phyloP scores from a whole-genome alignment of 2,888 invertebrate species.

The Cephus rjabovi region DNA sequence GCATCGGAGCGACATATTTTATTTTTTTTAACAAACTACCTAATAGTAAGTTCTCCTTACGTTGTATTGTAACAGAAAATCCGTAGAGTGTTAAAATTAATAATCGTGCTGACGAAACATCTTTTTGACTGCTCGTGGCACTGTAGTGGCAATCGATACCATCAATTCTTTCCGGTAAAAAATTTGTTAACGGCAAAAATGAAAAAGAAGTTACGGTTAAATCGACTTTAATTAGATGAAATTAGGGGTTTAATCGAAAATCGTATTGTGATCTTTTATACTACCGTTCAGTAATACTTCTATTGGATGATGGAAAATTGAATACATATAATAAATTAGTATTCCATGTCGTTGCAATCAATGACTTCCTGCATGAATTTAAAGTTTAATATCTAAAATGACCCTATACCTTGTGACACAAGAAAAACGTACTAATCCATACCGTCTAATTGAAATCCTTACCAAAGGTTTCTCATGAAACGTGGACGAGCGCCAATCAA shows the following conservation, averaged over 20 bases:
- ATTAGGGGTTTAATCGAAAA: neutral
- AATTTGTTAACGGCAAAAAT: neutral
- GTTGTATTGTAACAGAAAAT: neutral
- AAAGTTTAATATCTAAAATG: neutral
- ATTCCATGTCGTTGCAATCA: neutral
- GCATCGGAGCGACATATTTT: neutral
- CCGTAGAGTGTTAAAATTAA: neutral
- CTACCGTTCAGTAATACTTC: neutral
- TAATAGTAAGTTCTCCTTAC: neutral
- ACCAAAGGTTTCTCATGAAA: neutral
- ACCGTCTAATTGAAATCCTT: neutral
- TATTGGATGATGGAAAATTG: neutral
- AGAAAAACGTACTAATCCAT: neutral
- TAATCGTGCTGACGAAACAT: neutral
- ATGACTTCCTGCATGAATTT: neutral
- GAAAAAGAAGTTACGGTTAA: neutral
- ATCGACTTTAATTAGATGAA: neutral
- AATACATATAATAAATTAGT: neutral
- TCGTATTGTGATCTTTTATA: neutral
- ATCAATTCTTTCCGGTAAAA: neutral
- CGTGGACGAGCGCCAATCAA: neutral
- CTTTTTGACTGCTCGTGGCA: neutral
- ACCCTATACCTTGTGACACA: neutral
- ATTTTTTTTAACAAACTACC: neutral
- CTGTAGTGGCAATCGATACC: neutral